Conservation (phyloP, 1,140 invertebrate species). For the Bathynomus jamesi region DNA sequence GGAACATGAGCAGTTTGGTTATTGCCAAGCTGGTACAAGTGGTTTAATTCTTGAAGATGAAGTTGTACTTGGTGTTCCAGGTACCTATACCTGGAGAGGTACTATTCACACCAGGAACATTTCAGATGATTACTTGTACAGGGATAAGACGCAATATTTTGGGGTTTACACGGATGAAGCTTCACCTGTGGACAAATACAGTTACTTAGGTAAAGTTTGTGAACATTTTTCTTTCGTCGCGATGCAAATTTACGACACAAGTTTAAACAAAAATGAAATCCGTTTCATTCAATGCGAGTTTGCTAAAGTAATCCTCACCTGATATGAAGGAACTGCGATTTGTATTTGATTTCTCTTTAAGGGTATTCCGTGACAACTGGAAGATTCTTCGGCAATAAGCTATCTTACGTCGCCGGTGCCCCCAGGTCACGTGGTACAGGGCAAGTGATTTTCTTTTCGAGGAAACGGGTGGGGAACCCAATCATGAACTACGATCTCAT, state of each 20-base stretch:
- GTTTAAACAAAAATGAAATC: too few species aligned
- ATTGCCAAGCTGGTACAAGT: constrained; percentile 87
- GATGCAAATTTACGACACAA: too few species aligned
- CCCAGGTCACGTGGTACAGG: constrained; percentile 74
- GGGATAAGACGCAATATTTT: constrained; percentile 70
- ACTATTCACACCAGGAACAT: constrained; percentile 72
- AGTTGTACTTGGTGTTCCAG: constrained; percentile 75
- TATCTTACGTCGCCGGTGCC: constrained; percentile 71
- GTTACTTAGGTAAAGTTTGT: constrained; percentile 75
- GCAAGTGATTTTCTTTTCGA: constrained; percentile 72
- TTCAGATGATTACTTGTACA: constrained; percentile 60
- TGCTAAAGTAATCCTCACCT: too few species aligned
- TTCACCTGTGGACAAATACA: constrained; percentile 76
- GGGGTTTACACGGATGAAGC: constrained; percentile 55
- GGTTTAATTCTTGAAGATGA: constrained; percentile 68
- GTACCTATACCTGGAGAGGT: constrained; percentile 78
- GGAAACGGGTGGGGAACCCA: constrained; percentile 33
- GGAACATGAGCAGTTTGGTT: constrained; percentile 77
- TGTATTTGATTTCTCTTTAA: not conserved
- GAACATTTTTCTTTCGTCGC: too few species aligned
- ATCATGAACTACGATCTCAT: constrained; percentile 55
- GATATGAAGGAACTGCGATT: too few species aligned
- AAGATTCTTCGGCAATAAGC: constrained; percentile 43
- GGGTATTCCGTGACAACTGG: constrained; percentile 41
- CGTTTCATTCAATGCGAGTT: too few species aligned